A percentile compares a stretch with the other conserved stretches of the same genome.
Evolutionary conservation across 2,888 invertebrate genomes (phyloP).

Genomic region (Parascotia fuliginaria): DNA sequence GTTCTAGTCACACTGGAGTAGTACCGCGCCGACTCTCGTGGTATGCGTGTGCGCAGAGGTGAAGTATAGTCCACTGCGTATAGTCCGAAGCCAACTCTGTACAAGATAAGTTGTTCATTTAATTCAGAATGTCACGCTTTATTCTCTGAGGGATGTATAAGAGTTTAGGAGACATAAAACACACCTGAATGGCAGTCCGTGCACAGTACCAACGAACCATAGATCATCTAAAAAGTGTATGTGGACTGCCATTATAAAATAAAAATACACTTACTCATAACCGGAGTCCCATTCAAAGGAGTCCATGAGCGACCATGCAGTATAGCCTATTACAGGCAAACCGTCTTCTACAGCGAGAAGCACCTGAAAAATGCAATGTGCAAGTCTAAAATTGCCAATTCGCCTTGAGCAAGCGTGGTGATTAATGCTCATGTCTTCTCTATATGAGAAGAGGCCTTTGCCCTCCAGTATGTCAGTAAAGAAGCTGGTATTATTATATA

Average conservation of each 20-base stretch:
- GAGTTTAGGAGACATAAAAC: too few relatives aligned
- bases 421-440: too few relatives aligned
- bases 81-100: slow-evolving; percentile 1
- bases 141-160: too few relatives aligned
- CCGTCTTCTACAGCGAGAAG: slow-evolving; percentile 68
- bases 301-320: slow-evolving; percentile 87
- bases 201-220: too few relatives aligned
- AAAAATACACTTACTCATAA: slow-evolving; percentile 49
- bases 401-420: too few relatives aligned
- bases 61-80: slow-evolving; percentile 4
- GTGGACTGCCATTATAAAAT: background rate
- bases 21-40: slow-evolving; percentile 82
- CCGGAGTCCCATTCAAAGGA: slow-evolving; percentile 87
- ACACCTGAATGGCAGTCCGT: too few relatives aligned
- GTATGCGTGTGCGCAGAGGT: slow-evolving; percentile 56
- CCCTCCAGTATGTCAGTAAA: too few relatives aligned
- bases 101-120: background rate
- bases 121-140: too few relatives aligned
- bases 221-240: too few relatives aligned
- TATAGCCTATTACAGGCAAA: slow-evolving; percentile 79
- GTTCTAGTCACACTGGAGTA: slow-evolving; percentile 40
- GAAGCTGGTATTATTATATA: too few relatives aligned
- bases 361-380: slow-evolving; percentile 38
- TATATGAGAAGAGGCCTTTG: too few relatives aligned
- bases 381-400: too few relatives aligned